These are phyloP conservation scores for Tychaedon coryphoeus DNA, from an alignment of 2,113 vertebrate genomes.

Conservation along the genomic window DNA sequence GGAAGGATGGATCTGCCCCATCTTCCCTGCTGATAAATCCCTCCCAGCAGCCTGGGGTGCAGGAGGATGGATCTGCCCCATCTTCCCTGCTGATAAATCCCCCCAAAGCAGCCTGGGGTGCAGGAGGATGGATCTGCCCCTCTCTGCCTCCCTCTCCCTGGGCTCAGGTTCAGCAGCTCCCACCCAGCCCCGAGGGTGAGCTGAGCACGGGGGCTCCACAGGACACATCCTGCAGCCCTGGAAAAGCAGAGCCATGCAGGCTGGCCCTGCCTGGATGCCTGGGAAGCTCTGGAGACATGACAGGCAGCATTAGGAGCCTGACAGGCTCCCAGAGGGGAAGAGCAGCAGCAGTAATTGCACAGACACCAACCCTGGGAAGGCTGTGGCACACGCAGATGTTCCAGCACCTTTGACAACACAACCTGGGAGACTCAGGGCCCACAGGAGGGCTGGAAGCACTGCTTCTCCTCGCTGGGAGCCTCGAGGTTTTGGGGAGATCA, in stretches of 20 bases:
- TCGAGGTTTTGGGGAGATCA: accelerated
- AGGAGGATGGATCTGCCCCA: background rate
- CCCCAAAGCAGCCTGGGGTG: background rate
- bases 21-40: background rate
- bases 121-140: too few relatives aligned
- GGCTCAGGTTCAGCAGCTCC: background rate
- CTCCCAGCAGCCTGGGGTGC: background rate
- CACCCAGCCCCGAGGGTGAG: background rate
- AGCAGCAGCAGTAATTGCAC: background rate
- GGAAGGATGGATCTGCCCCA: background rate
- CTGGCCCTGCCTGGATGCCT: background rate
- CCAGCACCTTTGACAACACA: background rate
- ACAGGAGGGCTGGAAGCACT: background rate
- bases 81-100: background rate
- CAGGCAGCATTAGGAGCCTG: background rate
- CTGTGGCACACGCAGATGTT: background rate
- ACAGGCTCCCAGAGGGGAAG: background rate
- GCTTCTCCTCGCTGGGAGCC: background rate
- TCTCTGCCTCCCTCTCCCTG: background rate
- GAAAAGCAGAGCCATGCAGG: background rate
- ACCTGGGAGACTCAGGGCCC: background rate
- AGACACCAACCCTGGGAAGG: background rate
- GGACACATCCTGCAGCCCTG: background rate
- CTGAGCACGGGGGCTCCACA: background rate
- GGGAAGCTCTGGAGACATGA: background rate